A percentile compares a stretch with the other conserved stretches of the same genome.
phyloP scores from a whole-genome alignment of 2,113 vertebrate genomes.

The Perognathus longimembris region DNA sequence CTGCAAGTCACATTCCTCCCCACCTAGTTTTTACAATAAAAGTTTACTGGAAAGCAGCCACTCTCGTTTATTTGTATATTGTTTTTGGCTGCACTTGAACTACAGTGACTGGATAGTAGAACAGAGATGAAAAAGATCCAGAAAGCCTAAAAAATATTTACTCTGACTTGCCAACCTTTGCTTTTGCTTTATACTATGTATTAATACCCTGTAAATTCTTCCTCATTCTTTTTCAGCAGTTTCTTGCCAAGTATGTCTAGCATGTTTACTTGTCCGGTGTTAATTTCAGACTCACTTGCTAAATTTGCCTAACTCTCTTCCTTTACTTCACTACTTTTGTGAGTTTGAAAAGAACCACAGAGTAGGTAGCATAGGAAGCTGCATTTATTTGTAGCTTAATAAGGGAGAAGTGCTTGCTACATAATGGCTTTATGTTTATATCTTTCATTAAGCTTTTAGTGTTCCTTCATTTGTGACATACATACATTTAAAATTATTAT shows the following conservation, averaged over 20 bases:
- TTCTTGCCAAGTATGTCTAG: background rate
- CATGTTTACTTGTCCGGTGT: constrained; percentile 12
- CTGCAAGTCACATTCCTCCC: background rate
- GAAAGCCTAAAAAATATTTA: background rate
- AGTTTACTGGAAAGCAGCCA: background rate
- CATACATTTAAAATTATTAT: too few relatives aligned
- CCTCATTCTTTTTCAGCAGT: constrained; percentile 19
- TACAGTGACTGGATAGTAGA: background rate
- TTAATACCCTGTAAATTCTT: constrained; percentile 14
- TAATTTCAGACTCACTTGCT: constrained; percentile 22
- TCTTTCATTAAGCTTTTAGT: background rate
- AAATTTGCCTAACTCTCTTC: background rate
- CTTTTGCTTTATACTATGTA: background rate
- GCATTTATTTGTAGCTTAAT: constrained; percentile 49
- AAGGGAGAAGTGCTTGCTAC: background rate
- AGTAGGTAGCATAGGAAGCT: background rate
- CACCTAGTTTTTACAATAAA: background rate
- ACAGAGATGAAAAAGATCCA: background rate
- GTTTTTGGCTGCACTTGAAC: background rate
- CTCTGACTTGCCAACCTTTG: background rate
- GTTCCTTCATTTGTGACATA: constrained; percentile 13
- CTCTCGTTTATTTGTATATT: background rate
- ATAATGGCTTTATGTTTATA: background rate
- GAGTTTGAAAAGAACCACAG: background rate
- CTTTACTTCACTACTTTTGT: constrained; percentile 20